Percentiles rank a stretch among this genome's conserved stretches.
Evolutionary conservation across 2,888 invertebrate species (phyloP).

Genomic region (Thymelicus sylvestris): DNA sequence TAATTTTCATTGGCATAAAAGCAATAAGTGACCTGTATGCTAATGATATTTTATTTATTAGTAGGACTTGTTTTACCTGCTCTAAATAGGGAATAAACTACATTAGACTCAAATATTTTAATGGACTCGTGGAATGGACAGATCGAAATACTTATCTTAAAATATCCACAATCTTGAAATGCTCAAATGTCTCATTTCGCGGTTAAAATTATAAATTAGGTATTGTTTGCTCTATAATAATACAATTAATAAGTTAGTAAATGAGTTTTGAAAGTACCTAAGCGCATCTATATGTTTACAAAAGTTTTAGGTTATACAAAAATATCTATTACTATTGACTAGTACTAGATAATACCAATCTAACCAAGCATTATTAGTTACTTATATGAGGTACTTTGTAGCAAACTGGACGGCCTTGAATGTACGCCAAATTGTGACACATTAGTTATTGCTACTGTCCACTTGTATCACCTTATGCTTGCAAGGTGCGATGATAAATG

Average conservation of each 20-base stretch:
- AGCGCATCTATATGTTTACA: too few relatives aligned
- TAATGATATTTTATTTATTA: constrained; percentile 2
- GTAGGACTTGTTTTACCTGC: background rate
- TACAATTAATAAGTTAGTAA: too few relatives aligned
- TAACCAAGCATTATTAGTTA: background rate
- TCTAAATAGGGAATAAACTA: too few relatives aligned
- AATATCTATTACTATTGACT: too few relatives aligned
- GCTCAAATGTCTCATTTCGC: background rate
- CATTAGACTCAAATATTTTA: background rate
- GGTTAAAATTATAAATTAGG: background rate
- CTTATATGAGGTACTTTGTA: background rate
- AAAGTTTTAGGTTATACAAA: too few relatives aligned
- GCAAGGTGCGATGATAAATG: constrained; percentile 6
- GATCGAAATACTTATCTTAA: background rate
- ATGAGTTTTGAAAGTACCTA: too few relatives aligned
- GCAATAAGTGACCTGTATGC: constrained; percentile 4
- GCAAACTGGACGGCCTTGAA: constrained; percentile 11
- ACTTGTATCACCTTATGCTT: background rate
- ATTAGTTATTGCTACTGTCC: constrained; percentile 1
- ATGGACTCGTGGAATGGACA: background rate
- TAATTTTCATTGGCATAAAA: constrained; percentile 8
- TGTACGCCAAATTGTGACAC: constrained; percentile 15
- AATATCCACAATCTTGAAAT: background rate
- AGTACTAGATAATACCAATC: background rate
- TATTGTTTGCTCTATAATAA: background rate